Evolutionary conservation across 2,797 vertebrate genomes (phyloP), one percentile per base, ranked within the genome.

Genomic region (Lerista edwardsae): DNA sequence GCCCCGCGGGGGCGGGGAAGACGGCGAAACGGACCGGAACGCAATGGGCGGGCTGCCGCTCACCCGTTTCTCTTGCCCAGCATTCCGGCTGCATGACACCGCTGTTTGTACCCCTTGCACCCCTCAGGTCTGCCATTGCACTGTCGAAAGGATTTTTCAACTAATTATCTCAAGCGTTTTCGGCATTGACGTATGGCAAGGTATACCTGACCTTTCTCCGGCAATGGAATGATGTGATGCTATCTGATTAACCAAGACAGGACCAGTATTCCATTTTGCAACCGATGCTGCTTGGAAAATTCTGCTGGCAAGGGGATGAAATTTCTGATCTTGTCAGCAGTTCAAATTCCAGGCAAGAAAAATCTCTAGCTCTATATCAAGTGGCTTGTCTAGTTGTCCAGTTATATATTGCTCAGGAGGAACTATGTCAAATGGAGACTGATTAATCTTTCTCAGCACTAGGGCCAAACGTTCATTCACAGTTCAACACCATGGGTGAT

Each of bases 371-470:
- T 47, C 44, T 80, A 4, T 12, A 84, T 19, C 10, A 10, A 5
- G 27, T 44, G 65, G 15, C 36, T 85, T 83, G 67, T 65, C 1
- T 4, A 71, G 67, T 80, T 80, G 3, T 34, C 7, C 36, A 72
- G 27, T 67, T 78, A 47, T 79, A 72, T 39, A 31, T 51, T 29
- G 25, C 1, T 8, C 65, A 2, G 0, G 5, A 69, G 3, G 21
- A 79, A 6, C 0, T 74, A 4, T 31, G 2, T 57, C 34, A 82
- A 84, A 80, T 0, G 4, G 15, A 84, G 12, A 0, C 21, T 84
- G 7, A 84, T 75, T 86, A 86, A 92, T 67, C 19, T 80, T 85
- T 87, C 65, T 73, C 47, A 10, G 72, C 12, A 23, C 34, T 1
- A 0, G n/a, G 1, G 31, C 34, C 3, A 80, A 64, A 85, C 80